These are phyloP conservation scores for Tridacna crocea DNA, from an alignment of 2,888 invertebrate genomes.

Conservation along the genomic window DNA sequence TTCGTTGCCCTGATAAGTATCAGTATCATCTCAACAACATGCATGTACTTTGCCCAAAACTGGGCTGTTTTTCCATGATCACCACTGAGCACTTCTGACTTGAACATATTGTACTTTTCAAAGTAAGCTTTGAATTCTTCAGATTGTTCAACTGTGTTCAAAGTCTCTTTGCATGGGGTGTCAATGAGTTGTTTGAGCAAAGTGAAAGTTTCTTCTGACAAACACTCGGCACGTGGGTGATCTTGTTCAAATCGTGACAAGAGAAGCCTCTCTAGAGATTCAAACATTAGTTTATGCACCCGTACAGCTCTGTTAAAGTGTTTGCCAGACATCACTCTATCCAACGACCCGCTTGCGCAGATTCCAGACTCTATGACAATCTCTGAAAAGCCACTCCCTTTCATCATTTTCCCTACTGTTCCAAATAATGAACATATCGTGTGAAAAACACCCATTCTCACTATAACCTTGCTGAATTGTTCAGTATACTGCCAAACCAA, in stretches of 20 bases:
- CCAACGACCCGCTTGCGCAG: slow-evolving; percentile 45
- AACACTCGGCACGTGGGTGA: neutral
- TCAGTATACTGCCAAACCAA: slow-evolving; percentile 43
- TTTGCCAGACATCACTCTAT: slow-evolving; percentile 41
- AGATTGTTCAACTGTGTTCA: neutral
- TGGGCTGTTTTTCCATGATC: slow-evolving; percentile 48
- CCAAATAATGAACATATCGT: slow-evolving; percentile 36
- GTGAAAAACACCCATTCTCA: slow-evolving; percentile 39
- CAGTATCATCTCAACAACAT: slow-evolving; percentile 37
- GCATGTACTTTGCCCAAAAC: slow-evolving; percentile 53
- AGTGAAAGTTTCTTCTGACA: neutral
- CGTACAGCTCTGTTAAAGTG: slow-evolving; percentile 53
- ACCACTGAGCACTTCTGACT: slow-evolving; percentile 29
- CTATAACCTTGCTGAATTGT: slow-evolving; percentile 25
- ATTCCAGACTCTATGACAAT: slow-evolving; percentile 34
- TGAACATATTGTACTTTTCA: slow-evolving; percentile 34
- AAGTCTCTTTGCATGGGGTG: slow-evolving; percentile 15
- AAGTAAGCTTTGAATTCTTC: slow-evolving; percentile 22
- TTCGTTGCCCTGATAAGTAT: slow-evolving; percentile 47
- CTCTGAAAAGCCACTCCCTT: slow-evolving; percentile 47
- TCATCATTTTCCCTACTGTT: slow-evolving; percentile 42
- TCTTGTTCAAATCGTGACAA: slow-evolving; percentile 9
- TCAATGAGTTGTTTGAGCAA: slow-evolving; percentile 6
- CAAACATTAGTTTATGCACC: slow-evolving; percentile 35
- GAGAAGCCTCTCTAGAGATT: slow-evolving; percentile 41